phyloP scores from a whole-genome alignment of 1,140 invertebrate species.

The Musca domestica region DNA sequence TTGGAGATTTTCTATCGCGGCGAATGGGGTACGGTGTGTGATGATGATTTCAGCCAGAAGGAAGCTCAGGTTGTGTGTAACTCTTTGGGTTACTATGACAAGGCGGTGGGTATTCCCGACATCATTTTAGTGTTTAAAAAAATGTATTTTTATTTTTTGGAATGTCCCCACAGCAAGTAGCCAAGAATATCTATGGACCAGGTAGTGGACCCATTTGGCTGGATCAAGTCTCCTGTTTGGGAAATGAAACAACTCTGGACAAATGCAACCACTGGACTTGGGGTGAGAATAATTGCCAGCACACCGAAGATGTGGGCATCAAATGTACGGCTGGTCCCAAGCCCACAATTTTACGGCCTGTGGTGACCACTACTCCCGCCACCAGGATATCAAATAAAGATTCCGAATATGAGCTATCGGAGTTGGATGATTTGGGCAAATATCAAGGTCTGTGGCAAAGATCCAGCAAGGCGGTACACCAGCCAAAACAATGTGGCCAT shows the following conservation, averaged over 20 bases:
- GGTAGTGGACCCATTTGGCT: conserved; percentile 72
- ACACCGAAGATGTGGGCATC: conserved; percentile 74
- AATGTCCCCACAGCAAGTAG: conserved; percentile 27
- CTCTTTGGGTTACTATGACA: conserved; percentile 62
- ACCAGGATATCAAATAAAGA: conserved; percentile 27
- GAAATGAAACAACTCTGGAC: conserved; percentile 65
- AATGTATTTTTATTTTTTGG: not conserved
- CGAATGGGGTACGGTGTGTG: conserved; percentile 76
- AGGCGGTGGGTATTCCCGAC: conserved; percentile 42
- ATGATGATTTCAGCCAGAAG: conserved; percentile 70
- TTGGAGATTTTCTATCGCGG: conserved; percentile 70
- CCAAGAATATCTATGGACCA: conserved; percentile 48
- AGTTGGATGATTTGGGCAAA: conserved; percentile 22
- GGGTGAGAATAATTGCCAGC: conserved; percentile 71
- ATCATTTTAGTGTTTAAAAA: too few relatives aligned
- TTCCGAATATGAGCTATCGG: conserved; percentile 17
- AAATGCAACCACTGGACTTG: conserved; percentile 67
- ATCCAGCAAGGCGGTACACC: conserved; percentile 35
- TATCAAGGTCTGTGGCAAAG: conserved; percentile 39
- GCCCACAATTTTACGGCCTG: conserved; percentile 15
- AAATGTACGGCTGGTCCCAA: conserved; percentile 46
- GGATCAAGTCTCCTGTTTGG: conserved; percentile 68
- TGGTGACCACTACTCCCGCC: conserved; percentile 51
- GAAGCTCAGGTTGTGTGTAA: conserved; percentile 68
- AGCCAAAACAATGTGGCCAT: conserved; percentile 44